These are phyloP conservation scores for Onychomys arenicola DNA, from an alignment of 2,797 vertebrate species.

Conservation along the genomic window DNA sequence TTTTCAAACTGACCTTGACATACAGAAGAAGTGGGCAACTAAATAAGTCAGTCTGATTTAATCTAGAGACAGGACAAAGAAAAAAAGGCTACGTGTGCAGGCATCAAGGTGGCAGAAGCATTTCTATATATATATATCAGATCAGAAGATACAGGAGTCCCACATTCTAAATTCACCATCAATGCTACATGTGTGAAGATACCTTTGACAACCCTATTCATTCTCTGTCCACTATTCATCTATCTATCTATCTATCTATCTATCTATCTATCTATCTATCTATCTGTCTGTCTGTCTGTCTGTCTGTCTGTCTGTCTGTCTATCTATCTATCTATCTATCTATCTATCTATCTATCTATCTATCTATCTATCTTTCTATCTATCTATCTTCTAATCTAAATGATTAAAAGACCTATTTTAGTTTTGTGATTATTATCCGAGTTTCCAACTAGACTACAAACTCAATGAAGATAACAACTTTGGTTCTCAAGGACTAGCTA, in stretches of 20 bases:
- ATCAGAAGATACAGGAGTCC: background rate
- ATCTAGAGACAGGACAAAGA: background rate
- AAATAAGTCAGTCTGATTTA: constrained; percentile 24
- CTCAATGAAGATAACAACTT: background rate
- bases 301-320: background rate
- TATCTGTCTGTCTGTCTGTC: background rate
- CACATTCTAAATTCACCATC: background rate
- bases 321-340: background rate
- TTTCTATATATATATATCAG: background rate
- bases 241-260: background rate
- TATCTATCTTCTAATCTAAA: background rate
- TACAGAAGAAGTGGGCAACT: constrained; percentile 6
- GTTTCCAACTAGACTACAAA: constrained; percentile 12
- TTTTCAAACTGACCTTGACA: constrained; percentile 64
- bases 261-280: background rate
- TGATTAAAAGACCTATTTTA: background rate
- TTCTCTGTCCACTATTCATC: background rate
- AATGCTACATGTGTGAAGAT: background rate
- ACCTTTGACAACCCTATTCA: background rate
- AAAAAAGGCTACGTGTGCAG: background rate
- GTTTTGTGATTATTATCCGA: constrained; percentile 1
- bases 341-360: background rate
- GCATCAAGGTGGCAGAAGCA: background rate
- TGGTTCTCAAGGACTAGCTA: background rate
- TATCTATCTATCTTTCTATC: background rate